Percentiles rank a stretch among this genome's conserved stretches.
These are phyloP conservation scores for Eulemur macaco DNA, from an alignment of 2,113 vertebrate species.

Conservation along the genomic window DNA sequence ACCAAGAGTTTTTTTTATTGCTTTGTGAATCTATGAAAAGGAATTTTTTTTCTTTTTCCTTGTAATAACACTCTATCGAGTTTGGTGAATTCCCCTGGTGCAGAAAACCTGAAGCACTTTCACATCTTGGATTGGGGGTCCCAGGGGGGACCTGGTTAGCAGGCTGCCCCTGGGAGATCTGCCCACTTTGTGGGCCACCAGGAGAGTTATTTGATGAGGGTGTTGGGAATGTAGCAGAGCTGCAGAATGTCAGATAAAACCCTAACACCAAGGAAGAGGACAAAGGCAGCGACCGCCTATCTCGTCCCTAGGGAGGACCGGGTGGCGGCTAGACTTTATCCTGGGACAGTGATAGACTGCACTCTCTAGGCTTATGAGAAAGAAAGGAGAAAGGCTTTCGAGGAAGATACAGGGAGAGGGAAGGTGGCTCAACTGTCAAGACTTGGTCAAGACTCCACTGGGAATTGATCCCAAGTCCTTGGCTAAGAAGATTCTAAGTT, in stretches of 20 bases:
- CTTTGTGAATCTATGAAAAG: constrained; percentile 43
- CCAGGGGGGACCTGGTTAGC: background rate
- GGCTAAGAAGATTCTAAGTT: background rate
- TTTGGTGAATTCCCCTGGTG: background rate
- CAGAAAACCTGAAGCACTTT: background rate
- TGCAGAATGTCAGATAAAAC: constrained; percentile 15
- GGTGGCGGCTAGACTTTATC: background rate
- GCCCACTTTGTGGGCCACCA: background rate
- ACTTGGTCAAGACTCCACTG: background rate
- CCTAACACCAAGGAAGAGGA: background rate
- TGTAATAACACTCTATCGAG: background rate
- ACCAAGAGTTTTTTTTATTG: background rate
- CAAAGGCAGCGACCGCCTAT: background rate
- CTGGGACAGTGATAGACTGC: background rate
- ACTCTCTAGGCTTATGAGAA: background rate
- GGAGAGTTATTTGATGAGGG: background rate
- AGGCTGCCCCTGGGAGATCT: background rate
- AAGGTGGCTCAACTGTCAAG: background rate
- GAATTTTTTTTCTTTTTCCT: background rate
- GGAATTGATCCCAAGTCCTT: background rate
- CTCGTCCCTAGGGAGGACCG: background rate
- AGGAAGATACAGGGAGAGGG: background rate
- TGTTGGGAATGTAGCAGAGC: background rate
- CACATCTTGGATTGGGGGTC: background rate
- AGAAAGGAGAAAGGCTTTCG: background rate